Evolutionary conservation across 2,113 vertebrate species (phyloP), one percentile per base, ranked within the genome.

Genomic region (Ammodytes marinus): DNA sequence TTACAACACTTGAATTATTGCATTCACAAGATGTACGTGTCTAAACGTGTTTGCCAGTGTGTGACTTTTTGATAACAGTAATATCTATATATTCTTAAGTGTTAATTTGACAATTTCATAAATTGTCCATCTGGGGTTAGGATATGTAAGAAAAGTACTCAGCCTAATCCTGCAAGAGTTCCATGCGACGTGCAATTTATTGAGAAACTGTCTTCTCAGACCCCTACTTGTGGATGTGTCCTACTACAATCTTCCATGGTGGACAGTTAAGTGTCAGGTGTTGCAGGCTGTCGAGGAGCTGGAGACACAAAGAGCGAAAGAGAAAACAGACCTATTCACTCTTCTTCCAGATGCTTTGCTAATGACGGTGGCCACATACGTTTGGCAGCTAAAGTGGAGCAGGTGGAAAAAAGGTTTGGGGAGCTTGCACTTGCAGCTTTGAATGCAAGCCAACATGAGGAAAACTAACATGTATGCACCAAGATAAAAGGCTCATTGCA

Each of bases 231-330:
- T 54, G 12, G 15, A 35, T 55, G 37, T 72, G 69, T 60, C 17
- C 77, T 82, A 69, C 47, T 74, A 47, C 74, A 83, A 47, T 67
- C 45, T 75, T 17, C 10, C 64, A 15, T 50, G 77, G 46, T 71
- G 50, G 77, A 79, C 61, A 39, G 40, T 57, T 54, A 83, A 86
- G 83, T 79, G 81, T 50, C 73, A 73, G 53, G 69, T 79, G 69
- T 82, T 37, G 4, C 47, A 52, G 45, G 43, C 66, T 88, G 83
- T 74, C 74, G 82, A 35, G 49, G 52, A 80, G 55, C 40, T 55
- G 43, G 52, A 67, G 67, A 68, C 68, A 77, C 46, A 17, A 45
- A 49, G 37, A 47, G 27, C 1, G 19, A 71, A 74, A 67, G 19
- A 65, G 69, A 69, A 19, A 63, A 57, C 35, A 74, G 63, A 69